Percentiles rank a stretch among this genome's conserved stretches.
Evolutionary conservation across 2,888 invertebrate genomes (phyloP).

Genomic region (Lepetodrilus schrolli): DNA sequence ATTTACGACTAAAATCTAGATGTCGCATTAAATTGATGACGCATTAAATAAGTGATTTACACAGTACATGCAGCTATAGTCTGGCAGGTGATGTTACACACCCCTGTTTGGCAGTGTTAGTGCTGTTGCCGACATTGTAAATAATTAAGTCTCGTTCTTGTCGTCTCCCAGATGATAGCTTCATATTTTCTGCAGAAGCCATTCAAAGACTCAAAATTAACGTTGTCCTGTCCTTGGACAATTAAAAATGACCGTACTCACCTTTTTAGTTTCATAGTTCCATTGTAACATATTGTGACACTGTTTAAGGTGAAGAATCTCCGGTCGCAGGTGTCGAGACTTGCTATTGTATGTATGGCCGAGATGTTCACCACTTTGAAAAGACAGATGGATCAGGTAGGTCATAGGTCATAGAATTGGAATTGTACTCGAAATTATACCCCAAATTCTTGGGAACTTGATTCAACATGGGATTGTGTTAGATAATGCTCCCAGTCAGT

Average conservation of each 20-base stretch:
- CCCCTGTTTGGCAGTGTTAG: no score
- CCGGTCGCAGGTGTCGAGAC: constrained; percentile 88
- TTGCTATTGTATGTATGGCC: constrained; percentile 88
- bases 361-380: constrained; percentile 82
- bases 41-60: no score
- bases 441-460: no score
- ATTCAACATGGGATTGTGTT: not conserved
- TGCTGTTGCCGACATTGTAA: no score
- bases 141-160: not conserved
- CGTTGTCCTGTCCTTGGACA: no score
- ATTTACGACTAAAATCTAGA: no score
- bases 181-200: not conserved
- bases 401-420: constrained; percentile 64
- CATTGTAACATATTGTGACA: not conserved
- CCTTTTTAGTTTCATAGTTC: not conserved
- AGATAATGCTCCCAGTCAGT: no score
- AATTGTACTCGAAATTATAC: not conserved
- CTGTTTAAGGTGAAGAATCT: constrained; percentile 86
- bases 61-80: no score
- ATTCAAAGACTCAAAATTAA: not conserved
- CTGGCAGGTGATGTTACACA: no score
- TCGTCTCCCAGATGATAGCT: not conserved
- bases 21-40: no score
- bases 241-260: no score
- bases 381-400: constrained; percentile 80